These are phyloP conservation scores for Galerucella calmariensis DNA, from an alignment of 2,888 invertebrate species.

Conservation along the genomic window DNA sequence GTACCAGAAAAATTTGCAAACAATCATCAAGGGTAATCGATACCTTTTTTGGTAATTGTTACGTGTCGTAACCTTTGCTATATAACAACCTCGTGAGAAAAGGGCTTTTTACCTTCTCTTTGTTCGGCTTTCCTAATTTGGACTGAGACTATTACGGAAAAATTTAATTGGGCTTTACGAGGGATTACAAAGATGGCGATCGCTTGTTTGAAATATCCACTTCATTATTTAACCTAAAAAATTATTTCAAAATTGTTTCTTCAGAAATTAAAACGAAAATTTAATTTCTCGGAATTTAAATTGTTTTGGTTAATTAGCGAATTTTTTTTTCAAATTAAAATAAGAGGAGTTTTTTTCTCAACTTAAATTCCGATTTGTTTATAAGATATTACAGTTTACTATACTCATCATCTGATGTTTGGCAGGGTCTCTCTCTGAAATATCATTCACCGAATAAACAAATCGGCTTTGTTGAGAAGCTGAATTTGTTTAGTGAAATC, in stretches of 20 bases:
- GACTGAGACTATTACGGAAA: slow-evolving; percentile 30
- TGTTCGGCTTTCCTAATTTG: slow-evolving; percentile 31
- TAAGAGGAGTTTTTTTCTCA: neutral
- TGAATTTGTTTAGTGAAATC: too few species aligned
- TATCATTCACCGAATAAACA: too few species aligned
- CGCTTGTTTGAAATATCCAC: slow-evolving; percentile 20
- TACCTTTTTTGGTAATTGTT: too few species aligned
- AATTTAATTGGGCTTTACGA: slow-evolving; percentile 33
- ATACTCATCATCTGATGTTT: too few species aligned
- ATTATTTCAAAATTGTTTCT: slow-evolving; percentile 24
- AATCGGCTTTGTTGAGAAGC: too few species aligned
- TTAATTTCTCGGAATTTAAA: slow-evolving; percentile 11
- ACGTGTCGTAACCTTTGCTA: slow-evolving; percentile 9
- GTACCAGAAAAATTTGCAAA: too few species aligned
- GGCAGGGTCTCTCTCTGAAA: too few species aligned
- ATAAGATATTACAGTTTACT: too few species aligned
- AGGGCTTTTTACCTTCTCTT: slow-evolving; percentile 29
- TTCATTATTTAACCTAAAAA: slow-evolving; percentile 28
- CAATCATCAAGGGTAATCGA: too few species aligned
- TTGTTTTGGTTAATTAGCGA: slow-evolving; percentile 20
- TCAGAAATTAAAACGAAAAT: slow-evolving; percentile 24
- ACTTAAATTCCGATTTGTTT: too few species aligned
- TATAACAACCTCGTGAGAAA: slow-evolving; percentile 9
- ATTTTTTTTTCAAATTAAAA: neutral
- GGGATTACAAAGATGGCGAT: slow-evolving; percentile 23